Evolutionary conservation across 2,888 invertebrate genomes (phyloP).

Genomic region (Sturmia bella): DNA sequence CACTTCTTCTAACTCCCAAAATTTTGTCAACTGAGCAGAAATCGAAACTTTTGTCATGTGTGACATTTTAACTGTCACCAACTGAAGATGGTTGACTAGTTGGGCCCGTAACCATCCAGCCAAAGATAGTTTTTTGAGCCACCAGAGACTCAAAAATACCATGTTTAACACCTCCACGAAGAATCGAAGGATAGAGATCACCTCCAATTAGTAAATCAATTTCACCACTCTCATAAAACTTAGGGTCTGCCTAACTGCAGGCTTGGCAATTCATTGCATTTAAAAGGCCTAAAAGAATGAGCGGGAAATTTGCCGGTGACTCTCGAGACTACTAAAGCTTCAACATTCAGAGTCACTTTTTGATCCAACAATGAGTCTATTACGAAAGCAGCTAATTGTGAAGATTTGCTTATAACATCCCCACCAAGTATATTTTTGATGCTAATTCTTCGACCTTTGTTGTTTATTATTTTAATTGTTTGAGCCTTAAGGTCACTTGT

Average conservation of each 20-base stretch:
- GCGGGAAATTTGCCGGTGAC: background rate
- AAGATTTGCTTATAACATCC: background rate
- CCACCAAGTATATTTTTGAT: background rate
- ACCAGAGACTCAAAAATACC: constrained; percentile 23
- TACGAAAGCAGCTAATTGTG: background rate
- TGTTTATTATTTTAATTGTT: no score
- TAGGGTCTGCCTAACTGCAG: background rate
- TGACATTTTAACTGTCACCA: background rate
- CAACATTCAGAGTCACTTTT: background rate
- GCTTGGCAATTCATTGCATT: background rate
- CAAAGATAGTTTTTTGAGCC: constrained; percentile 28
- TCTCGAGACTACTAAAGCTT: background rate
- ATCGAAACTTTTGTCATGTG: background rate
- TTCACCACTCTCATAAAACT: constrained; percentile 6
- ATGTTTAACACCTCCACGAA: constrained; percentile 27
- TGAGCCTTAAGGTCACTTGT: no score
- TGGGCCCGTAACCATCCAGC: constrained; percentile 10
- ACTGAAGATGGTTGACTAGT: background rate
- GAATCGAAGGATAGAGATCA: constrained; percentile 3
- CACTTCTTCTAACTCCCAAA: constrained; percentile 44
- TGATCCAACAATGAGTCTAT: background rate
- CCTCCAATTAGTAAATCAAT: constrained; percentile 18
- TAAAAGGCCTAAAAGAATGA: background rate
- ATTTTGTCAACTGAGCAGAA: background rate
- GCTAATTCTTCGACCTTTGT: no score